phyloP scores from a whole-genome alignment of 2,113 vertebrate genomes.

The Uria lomvia region DNA sequence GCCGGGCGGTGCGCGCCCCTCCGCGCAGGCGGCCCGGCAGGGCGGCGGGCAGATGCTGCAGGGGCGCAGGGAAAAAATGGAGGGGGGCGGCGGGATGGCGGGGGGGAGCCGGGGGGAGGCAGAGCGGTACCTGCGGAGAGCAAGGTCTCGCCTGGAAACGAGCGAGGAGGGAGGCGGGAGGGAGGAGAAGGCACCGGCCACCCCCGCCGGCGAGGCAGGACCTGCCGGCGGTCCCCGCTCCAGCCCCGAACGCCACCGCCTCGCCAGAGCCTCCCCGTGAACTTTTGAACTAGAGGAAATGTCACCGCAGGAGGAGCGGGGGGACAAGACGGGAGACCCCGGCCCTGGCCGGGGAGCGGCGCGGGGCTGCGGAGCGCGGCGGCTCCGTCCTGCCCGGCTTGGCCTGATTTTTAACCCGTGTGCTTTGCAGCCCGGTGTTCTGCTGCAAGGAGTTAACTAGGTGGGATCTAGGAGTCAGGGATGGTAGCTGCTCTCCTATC shows the following conservation, averaged over 20 bases:
- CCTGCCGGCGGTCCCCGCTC: background rate
- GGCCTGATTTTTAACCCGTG: background rate
- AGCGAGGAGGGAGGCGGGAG: background rate
- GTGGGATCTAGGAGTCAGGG: conserved; percentile 30
- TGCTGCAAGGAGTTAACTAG: conserved; percentile 43
- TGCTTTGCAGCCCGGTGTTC: background rate
- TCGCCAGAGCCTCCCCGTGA: background rate
- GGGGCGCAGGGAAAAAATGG: background rate
- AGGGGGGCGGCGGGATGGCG: background rate
- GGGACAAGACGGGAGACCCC: background rate
- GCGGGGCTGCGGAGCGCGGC: background rate
- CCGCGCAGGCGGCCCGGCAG: background rate
- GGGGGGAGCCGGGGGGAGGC: background rate
- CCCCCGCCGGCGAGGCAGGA: background rate
- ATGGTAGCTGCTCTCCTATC: conserved; percentile 20
- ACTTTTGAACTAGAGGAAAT: background rate
- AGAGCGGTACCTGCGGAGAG: conserved; percentile 7
- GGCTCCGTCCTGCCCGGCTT: background rate
- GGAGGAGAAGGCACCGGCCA: background rate
- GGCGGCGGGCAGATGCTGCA: background rate
- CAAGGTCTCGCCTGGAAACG: background rate
- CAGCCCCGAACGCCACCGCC: background rate
- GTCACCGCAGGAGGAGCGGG: background rate
- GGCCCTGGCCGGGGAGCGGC: background rate
- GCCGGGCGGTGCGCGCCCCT: background rate